Conservation (phyloP, 2,113 vertebrate genomes). For the Sprattus sprattus region DNA sequence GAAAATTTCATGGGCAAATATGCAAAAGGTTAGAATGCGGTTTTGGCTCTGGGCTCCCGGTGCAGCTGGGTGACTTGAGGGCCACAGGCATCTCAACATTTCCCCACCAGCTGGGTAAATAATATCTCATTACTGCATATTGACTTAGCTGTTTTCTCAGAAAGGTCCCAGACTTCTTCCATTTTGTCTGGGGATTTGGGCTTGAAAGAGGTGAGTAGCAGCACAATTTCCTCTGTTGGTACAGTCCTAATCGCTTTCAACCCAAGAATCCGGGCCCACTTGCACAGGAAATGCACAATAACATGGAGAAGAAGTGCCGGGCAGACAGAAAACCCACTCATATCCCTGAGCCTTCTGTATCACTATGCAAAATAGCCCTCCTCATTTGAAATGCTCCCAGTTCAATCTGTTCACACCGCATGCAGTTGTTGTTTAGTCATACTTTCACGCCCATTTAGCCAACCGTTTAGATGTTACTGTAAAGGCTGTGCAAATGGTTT, state of each 20-base stretch:
- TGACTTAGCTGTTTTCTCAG: conserved; percentile 67
- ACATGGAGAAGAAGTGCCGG: not conserved
- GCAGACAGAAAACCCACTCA: not conserved
- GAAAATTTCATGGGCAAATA: conserved; percentile 45
- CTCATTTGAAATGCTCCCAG: conserved; percentile 32
- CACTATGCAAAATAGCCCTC: not conserved
- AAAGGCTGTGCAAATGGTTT: not conserved
- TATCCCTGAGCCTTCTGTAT: conserved; percentile 11
- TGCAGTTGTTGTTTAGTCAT: not conserved
- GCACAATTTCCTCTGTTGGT: conserved; percentile 58
- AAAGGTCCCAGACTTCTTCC: conserved; percentile 53
- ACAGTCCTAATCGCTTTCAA: conserved; percentile 47
- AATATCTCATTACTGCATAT: conserved; percentile 63
- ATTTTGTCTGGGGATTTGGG: conserved; percentile 59
- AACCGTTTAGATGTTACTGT: not conserved
- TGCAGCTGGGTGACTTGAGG: conserved; percentile 59
- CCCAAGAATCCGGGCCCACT: conserved; percentile 44
- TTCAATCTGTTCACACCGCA: not conserved
- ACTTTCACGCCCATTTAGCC: not conserved
- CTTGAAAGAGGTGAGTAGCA: conserved; percentile 47
- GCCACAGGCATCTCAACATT: conserved; percentile 49
- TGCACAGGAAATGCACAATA: not conserved
- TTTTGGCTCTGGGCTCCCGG: conserved; percentile 50
- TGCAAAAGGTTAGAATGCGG: conserved; percentile 29
- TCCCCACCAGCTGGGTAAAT: conserved; percentile 68